Evolutionary conservation across 1,140 invertebrate species (phyloP), one percentile per base, ranked within the genome.

Genomic region (Teleopsis dalmanni): DNA sequence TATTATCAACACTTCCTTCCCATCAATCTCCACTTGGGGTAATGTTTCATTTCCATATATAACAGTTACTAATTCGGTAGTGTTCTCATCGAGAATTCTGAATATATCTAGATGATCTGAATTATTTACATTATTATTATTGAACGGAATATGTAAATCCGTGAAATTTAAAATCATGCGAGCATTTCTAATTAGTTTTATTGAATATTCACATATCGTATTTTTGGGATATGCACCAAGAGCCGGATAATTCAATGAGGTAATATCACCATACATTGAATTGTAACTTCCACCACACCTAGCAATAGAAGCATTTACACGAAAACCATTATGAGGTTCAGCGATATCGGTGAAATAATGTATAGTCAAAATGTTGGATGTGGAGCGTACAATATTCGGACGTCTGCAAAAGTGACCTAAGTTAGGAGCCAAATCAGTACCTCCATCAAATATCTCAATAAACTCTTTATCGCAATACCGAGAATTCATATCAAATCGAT

Each of bases 401-500:
- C 50, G 53, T 19, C 67, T 61, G 59, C 90, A 93, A 57, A 74
- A 85, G 59, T 57, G 76, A 19, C 80, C 79, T 21, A 88, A 61
- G 4, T 76, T 54, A 11, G 71, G 72, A 0, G 89, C 79, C 27
- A 77, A 52, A 29, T 74, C 72, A 1, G 88, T 87, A 13, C 78
- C 80, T 19, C 91, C 91, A 69, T 93, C 85, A 41, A 79, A 74
- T 13, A 93, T 59, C 71, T 92, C 87, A 1, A 94, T 72, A 51
- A 76, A 84, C 58, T 88, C 84, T 27, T 58, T 57, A 25, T 62
- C 55, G 62, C 89, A 93, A 16, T 78, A 59, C 13, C 43, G 50
- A 10, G 54, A 59, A 38, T 58, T 54, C 27, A 91, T 65, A 64
- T 88, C 82, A 68, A 92, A 90, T 59, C 77, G 72, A 0, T 81